Evolutionary conservation across 2,888 invertebrate genomes (phyloP).

Genomic region (Timema podura): DNA sequence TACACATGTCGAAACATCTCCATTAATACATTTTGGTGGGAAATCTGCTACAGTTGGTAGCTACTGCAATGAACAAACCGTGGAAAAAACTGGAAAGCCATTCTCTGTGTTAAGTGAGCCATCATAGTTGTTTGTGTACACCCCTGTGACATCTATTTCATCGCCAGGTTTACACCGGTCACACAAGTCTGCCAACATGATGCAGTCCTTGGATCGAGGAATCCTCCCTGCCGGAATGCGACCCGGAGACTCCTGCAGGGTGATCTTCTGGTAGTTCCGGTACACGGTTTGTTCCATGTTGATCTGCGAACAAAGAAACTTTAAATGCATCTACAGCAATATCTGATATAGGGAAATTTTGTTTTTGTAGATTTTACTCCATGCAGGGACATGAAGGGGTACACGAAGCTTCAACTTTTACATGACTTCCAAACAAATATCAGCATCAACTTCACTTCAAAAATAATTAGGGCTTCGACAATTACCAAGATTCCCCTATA

Average conservation of each 20-base stretch:
- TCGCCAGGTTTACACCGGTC: conserved; percentile 98
- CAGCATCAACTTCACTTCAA: too few species aligned
- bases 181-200: conserved; percentile 90
- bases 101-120: conserved; percentile 92
- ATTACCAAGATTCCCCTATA: too few species aligned
- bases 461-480: too few species aligned
- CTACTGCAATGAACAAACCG: conserved; percentile 53
- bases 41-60: too few species aligned
- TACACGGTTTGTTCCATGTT: conserved; percentile 99
- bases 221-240: conserved; percentile 96
- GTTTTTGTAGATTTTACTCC: background rate
- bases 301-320: conserved; percentile 55
- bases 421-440: too few species aligned
- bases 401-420: too few species aligned
- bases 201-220: conserved; percentile 95
- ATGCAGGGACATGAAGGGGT: too few species aligned
- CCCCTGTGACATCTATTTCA: conserved; percentile 91
- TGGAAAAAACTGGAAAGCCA: conserved; percentile 97
- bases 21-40: too few species aligned
- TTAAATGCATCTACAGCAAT: background rate
- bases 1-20: too few species aligned
- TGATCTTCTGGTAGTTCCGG: conserved; percentile 96
- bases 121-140: conserved; percentile 97
- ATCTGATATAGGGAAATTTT: too few species aligned
- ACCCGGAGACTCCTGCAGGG: conserved; percentile 96